A percentile compares a stretch with the other conserved stretches of the same genome.
phyloP scores from a whole-genome alignment of 2,113 vertebrate species.

The Heterocephalus glaber region DNA sequence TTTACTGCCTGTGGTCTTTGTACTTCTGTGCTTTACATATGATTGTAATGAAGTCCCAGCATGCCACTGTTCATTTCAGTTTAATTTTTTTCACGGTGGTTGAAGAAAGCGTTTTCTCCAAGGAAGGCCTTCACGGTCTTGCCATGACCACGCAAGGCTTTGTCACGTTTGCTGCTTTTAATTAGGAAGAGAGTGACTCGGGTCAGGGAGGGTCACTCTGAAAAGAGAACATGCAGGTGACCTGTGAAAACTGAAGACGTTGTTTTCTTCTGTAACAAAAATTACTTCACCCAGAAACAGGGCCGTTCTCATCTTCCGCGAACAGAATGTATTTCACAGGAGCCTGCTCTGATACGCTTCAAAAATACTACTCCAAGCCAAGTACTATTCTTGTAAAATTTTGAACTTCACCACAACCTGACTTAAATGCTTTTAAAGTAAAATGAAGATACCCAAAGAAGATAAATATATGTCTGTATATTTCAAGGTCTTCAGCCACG shows the following conservation, averaged over 20 bases:
- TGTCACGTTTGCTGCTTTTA: not conserved
- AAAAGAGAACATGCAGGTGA: not conserved
- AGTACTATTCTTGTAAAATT: not conserved
- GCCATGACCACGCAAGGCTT: not conserved
- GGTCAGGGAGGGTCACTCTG: not conserved
- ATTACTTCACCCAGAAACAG: not conserved
- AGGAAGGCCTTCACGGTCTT: not conserved
- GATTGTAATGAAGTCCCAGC: not conserved
- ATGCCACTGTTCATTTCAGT: constrained; percentile 14
- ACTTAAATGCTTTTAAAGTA: constrained; percentile 51
- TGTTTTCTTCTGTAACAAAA: not conserved
- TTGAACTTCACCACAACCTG: constrained; percentile 43
- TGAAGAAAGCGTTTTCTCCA: constrained; percentile 5
- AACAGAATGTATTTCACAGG: not conserved
- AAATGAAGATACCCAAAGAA: constrained; percentile 52
- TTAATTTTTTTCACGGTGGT: constrained; percentile 49
- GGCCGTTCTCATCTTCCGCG: not conserved
- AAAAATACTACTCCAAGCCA: constrained; percentile 4
- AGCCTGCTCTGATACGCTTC: not conserved
- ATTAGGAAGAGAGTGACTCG: not conserved
- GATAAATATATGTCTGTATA: constrained; percentile 33
- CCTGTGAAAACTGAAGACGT: not conserved
- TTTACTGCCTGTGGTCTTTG: constrained; percentile 46
- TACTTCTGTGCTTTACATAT: not conserved
- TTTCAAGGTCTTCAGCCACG: constrained; percentile 59